phyloP scores from a whole-genome alignment of 2,797 vertebrate genomes.

The Periparus ater region DNA sequence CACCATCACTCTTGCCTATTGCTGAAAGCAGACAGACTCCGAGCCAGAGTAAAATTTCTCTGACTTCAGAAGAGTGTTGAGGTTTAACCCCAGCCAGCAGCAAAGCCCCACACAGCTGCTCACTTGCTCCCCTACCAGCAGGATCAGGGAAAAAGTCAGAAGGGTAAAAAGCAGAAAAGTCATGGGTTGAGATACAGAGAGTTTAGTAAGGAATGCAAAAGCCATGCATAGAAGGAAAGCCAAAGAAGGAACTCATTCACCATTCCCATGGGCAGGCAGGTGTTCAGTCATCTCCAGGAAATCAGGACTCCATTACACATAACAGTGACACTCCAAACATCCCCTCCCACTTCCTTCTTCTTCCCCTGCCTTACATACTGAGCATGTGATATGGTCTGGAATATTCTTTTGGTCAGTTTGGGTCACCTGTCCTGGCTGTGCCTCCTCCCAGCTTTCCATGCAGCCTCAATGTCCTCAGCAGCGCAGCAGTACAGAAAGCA shows the following conservation, averaged over 20 bases:
- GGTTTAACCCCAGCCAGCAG: not conserved
- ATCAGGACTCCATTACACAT: fast-evolving
- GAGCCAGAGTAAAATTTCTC: not conserved
- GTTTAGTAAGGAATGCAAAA: not conserved
- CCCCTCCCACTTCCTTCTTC: not conserved
- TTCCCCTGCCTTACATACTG: not conserved
- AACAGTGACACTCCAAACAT: not conserved
- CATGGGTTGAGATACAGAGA: not conserved
- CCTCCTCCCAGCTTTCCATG: not conserved
- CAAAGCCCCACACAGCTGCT: not conserved
- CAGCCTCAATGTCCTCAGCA: not conserved
- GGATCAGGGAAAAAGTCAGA: not conserved
- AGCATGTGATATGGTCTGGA: not conserved
- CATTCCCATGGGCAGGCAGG: not conserved
- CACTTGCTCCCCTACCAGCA: not conserved
- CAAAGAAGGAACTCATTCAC: not conserved
- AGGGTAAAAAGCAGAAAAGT: not conserved
- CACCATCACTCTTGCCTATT: not conserved
- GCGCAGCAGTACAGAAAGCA: not conserved
- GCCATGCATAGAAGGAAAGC: not conserved
- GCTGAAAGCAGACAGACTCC: not conserved
- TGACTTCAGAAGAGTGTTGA: not conserved
- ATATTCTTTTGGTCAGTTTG: not conserved
- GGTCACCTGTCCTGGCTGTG: not conserved
- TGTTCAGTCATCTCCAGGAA: not conserved